phyloP scores from a whole-genome alignment of 2,888 invertebrate genomes.

The Leptogaster cylindrica region DNA sequence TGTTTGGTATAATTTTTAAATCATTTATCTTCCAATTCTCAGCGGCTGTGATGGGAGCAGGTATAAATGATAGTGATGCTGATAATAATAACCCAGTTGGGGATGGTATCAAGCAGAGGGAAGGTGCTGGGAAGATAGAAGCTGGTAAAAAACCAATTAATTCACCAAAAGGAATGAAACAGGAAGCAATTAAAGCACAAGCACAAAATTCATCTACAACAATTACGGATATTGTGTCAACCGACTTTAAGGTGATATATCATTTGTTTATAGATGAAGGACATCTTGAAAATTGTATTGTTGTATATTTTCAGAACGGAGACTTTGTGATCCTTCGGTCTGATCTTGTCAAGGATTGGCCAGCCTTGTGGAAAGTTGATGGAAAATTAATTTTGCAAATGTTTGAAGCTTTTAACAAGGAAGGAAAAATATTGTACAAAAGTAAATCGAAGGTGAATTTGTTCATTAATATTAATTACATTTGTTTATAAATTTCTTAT shows the following conservation, averaged over 20 bases:
- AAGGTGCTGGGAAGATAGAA: too few relatives aligned
- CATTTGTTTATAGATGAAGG: neutral
- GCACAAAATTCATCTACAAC: neutral
- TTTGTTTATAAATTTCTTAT: constrained; percentile 1
- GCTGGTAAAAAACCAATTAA: constrained; percentile 7
- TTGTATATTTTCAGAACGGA: constrained; percentile 73
- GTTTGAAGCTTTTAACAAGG: constrained; percentile 81
- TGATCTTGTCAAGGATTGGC: constrained; percentile 81
- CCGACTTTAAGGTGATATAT: constrained; percentile 2
- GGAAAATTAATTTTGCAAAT: constrained; percentile 82
- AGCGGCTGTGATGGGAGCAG: constrained; percentile 66
- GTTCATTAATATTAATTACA: neutral
- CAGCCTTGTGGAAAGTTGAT: constrained; percentile 90
- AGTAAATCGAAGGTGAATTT: constrained; percentile 83
- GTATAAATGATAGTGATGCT: constrained; percentile 60
- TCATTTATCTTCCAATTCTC: constrained; percentile 18
- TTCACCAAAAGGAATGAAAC: constrained; percentile 14
- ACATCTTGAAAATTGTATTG: constrained; percentile 34
- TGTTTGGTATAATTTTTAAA: constrained; percentile 4
- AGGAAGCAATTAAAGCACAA: constrained; percentile 24
- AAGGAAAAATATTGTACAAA: constrained; percentile 80
- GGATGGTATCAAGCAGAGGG: neutral
- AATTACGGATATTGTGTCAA: neutral
- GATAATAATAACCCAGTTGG: constrained; percentile 4
- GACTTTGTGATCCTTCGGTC: constrained; percentile 87